Percentiles rank a stretch among this genome's conserved stretches.
These are phyloP conservation scores for Sarcophaga bullata DNA, from an alignment of 1,140 invertebrate genomes.

Conservation along the genomic window DNA sequence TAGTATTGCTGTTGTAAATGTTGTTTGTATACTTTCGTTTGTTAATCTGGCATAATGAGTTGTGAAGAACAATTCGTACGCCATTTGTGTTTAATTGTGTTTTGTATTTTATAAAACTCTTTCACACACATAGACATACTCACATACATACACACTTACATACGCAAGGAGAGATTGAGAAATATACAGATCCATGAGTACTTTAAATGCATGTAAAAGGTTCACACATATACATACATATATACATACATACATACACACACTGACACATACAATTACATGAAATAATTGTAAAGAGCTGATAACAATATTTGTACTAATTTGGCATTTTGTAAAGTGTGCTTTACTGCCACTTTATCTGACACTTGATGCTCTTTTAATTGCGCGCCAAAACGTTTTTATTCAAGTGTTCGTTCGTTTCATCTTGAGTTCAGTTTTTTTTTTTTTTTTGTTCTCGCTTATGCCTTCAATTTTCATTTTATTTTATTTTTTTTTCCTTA, in stretches of 20 bases:
- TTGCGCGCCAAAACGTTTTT: constrained; percentile 53
- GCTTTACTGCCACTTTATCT: constrained; percentile 65
- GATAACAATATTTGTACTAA: constrained; percentile 66
- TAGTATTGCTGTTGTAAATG: background rate
- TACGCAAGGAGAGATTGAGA: background rate
- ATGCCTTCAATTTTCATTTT: constrained; percentile 45
- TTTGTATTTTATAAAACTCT: constrained; percentile 36
- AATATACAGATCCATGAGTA: background rate
- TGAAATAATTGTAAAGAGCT: constrained; percentile 51
- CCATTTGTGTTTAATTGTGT: constrained; percentile 66
- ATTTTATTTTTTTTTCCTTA: background rate
- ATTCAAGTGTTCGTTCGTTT: constrained; percentile 44
- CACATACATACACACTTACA: background rate
- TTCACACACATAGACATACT: background rate
- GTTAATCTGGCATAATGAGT: constrained; percentile 64
- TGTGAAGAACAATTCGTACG: constrained; percentile 52
- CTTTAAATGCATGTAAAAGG: background rate
- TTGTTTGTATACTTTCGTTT: constrained; percentile 42
- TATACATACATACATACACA: constrained; percentile 10
- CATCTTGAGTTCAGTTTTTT: constrained; percentile 27
- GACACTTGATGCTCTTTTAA: constrained; percentile 66
- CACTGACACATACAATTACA: background rate
- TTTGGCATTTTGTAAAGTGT: constrained; percentile 65
- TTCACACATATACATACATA: background rate
- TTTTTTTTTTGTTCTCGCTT: constrained; percentile 37